Conservation (phyloP, 2,113 vertebrate genomes). For the Hyperopisus bebe region DNA sequence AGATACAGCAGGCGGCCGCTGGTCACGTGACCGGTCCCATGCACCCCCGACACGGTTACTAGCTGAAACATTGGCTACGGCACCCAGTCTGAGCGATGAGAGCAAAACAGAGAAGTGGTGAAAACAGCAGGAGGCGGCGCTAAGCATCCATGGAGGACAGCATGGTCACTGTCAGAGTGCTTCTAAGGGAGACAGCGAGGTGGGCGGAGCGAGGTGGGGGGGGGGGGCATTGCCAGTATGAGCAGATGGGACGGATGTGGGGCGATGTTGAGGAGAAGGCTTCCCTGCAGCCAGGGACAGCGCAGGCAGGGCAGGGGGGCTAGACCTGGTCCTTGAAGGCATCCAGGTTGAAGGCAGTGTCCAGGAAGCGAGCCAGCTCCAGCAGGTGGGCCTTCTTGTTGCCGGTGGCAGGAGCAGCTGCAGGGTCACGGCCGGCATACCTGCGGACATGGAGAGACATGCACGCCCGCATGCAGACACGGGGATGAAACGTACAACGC, state of each 20-base stretch:
- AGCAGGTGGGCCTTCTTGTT: conserved; percentile 88
- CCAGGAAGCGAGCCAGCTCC: conserved; percentile 82
- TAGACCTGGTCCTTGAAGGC: conserved; percentile 75
- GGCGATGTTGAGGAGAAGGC: neutral
- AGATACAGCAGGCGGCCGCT: neutral
- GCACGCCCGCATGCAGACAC: conserved; percentile 1
- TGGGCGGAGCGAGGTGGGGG: neutral
- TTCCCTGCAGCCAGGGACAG: neutral
- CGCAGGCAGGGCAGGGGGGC: conserved; percentile 29
- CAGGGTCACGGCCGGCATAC: conserved; percentile 86
- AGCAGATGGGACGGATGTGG: conserved; percentile 24
- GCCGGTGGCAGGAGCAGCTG: conserved; percentile 86
- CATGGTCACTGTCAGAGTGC: neutral
- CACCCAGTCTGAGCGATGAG: neutral
- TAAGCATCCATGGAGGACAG: neutral
- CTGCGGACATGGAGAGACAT: conserved; percentile 44
- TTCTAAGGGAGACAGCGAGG: neutral
- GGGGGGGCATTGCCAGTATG: conserved; percentile 6
- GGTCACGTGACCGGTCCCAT: neutral
- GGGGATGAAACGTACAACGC: neutral
- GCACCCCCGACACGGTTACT: neutral
- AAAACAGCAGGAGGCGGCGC: neutral
- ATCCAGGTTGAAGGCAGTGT: conserved; percentile 79
- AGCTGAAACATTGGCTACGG: neutral
- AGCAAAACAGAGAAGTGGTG: neutral